Evolutionary conservation across 2,797 vertebrate species (phyloP), one percentile per base, ranked within the genome.

Genomic region (Picus viridis): DNA sequence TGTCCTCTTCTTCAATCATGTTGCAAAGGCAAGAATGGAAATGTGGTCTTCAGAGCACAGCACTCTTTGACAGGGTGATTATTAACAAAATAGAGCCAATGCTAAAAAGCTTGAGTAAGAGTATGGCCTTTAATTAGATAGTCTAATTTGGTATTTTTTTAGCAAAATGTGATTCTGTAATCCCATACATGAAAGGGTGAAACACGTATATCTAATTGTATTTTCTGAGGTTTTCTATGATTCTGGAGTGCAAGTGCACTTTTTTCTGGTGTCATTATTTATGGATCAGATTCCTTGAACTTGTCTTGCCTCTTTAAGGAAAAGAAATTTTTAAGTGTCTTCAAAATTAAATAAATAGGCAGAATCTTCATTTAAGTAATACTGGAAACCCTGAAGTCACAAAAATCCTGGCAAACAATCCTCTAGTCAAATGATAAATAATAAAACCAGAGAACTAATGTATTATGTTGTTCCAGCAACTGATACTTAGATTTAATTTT

Each of bases 401-500:
- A 85, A 75, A 86, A 20, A 69, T 62, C 30, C 45, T 49, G 85
- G 70, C 41, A 92, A 87, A 83, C 15, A 93, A 65, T 84, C 30
- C 59, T 69, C 56, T 61, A 76, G 19, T 63, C 2, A 2, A 81
- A 39, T 34, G 49, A 80, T 79, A 26, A 82, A 86, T 94, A 87
- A 79, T 36, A 95, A 93, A 78, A 64, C 79, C 82, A 59, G 75
- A 93, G 49, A 95, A 79, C 77, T 91, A 95, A 92, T 92, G 41
- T 67, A 78, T 91, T 62, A 45, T 69, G 73, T 92, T 83, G 76
- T 88, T 96, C 92, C 94, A 77, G 76, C 59, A 93, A 96, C 90
- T 29, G 61, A 91, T 87, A 73, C 92, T 88, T 74, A 76, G 65
- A 95, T 86, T 94, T 91, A 92, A 80, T 89, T 97, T 95, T 71